Percentiles rank a stretch among this genome's conserved stretches.
phyloP scores from a whole-genome alignment of 2,888 invertebrate species.

The Yponomeuta malinellus region DNA sequence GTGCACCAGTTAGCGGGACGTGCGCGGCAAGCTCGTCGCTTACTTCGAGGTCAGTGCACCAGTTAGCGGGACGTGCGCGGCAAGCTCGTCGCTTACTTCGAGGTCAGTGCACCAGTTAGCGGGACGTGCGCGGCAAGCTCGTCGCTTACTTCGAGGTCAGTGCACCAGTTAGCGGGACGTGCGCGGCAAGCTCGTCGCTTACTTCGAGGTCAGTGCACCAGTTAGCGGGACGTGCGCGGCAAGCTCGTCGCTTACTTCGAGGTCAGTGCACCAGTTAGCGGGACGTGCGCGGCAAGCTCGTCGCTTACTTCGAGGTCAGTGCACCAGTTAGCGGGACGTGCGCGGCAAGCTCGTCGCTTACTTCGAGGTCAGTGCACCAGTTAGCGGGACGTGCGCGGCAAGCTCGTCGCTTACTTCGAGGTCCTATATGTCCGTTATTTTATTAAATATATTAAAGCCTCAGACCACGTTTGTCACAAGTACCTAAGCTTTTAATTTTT shows the following conservation, averaged over 20 bases:
- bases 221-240: conserved; percentile 63
- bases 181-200: conserved; percentile 46
- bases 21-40: too few species aligned
- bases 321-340: conserved; percentile 42
- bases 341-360: conserved; percentile 65
- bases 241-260: conserved; percentile 69
- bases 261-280: conserved; percentile 51
- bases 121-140: conserved; percentile 65
- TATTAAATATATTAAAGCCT: too few species aligned
- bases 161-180: conserved; percentile 16
- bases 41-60: conserved; percentile 12
- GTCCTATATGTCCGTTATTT: conserved; percentile 20
- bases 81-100: too few species aligned
- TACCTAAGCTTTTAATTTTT: too few species aligned
- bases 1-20: too few species aligned
- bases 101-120: conserved; percentile 33
- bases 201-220: conserved; percentile 65
- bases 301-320: conserved; percentile 63
- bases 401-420: conserved; percentile 21
- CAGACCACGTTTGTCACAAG: too few species aligned
- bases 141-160: conserved; percentile 65
- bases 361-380: conserved; percentile 53
- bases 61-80: conserved; percentile 34
- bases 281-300: conserved; percentile 65
- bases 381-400: conserved; percentile 58